A percentile compares a stretch with the other conserved stretches of the same genome.
Conservation (phyloP, 2,888 invertebrate species). For the Tenthredo notha region DNA sequence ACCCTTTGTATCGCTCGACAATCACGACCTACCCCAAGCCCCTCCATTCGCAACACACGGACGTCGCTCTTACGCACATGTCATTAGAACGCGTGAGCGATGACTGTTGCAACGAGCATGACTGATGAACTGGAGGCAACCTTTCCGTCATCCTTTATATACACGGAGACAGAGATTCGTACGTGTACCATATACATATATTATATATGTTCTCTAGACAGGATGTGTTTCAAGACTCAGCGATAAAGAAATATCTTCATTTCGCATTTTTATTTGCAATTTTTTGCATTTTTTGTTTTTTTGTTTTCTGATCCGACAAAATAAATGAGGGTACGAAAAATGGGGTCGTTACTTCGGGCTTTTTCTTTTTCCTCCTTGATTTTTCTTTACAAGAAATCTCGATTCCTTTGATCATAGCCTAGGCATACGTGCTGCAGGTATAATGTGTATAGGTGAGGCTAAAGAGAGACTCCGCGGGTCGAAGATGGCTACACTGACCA, state of each 20-base stretch:
- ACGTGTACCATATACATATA: background rate
- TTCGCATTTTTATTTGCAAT: no score
- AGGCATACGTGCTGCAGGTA: background rate
- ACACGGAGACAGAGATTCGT: background rate
- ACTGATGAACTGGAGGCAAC: conserved; percentile 77
- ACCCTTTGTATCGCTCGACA: conserved; percentile 78
- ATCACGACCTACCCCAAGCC: conserved; percentile 77
- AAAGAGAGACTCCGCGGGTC: conserved; percentile 57
- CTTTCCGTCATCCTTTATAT: conserved; percentile 68
- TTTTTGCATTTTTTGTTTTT: no score
- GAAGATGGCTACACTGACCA: conserved; percentile 58
- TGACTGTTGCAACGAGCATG: conserved; percentile 72
- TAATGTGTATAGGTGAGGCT: background rate
- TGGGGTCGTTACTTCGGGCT: background rate
- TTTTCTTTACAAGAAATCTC: background rate
- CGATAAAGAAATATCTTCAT: no score
- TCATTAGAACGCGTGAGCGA: conserved; percentile 65
- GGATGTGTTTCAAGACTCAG: background rate
- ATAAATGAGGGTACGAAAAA: no score
- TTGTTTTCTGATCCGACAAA: no score
- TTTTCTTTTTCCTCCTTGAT: background rate
- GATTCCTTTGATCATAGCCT: background rate
- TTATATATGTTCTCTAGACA: background rate
- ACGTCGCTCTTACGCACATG: conserved; percentile 54
- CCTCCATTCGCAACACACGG: conserved; percentile 53